phyloP scores from a whole-genome alignment of 1,140 invertebrate species.

The Drosophila novamexicana region DNA sequence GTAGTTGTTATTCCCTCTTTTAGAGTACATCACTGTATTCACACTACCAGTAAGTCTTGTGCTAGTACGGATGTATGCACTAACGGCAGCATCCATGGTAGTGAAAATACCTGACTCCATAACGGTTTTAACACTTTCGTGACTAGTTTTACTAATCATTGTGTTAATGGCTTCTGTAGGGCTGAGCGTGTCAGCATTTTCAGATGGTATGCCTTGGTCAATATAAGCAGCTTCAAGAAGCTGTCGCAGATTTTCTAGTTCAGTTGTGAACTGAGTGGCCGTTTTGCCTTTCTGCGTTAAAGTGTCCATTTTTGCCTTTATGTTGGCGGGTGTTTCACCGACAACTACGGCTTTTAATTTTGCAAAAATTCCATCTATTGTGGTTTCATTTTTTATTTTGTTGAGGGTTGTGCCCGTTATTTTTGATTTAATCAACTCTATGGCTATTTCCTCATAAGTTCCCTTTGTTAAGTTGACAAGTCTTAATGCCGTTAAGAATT shows the following conservation, averaged over 20 bases:
- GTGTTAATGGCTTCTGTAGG: slow-evolving; percentile 14
- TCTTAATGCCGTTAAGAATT: slow-evolving; percentile 8
- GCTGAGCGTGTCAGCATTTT: slow-evolving; percentile 21
- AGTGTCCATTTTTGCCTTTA: no score
- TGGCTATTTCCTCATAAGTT: slow-evolving; percentile 17
- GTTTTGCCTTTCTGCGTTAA: no score
- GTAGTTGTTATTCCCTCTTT: no score
- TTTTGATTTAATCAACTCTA: slow-evolving; percentile 2
- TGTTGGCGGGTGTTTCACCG: not conserved
- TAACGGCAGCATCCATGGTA: no score
- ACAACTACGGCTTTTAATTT: slow-evolving; percentile 24
- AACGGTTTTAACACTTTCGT: no score
- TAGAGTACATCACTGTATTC: no score
- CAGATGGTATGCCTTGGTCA: no score
- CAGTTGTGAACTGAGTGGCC: no score
- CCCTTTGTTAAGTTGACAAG: slow-evolving; percentile 19
- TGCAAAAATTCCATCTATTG: slow-evolving; percentile 14
- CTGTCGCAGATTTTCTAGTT: slow-evolving; percentile 12
- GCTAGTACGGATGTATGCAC: no score
- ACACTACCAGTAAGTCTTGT: no score
- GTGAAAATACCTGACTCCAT: no score
- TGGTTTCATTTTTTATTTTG: slow-evolving; percentile 15
- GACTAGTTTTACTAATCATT: not conserved
- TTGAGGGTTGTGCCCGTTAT: slow-evolving; percentile 1
- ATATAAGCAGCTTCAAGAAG: no score